These are phyloP conservation scores for Apogon talboti DNA, from an alignment of 2,797 vertebrate genomes.

Conservation along the genomic window DNA sequence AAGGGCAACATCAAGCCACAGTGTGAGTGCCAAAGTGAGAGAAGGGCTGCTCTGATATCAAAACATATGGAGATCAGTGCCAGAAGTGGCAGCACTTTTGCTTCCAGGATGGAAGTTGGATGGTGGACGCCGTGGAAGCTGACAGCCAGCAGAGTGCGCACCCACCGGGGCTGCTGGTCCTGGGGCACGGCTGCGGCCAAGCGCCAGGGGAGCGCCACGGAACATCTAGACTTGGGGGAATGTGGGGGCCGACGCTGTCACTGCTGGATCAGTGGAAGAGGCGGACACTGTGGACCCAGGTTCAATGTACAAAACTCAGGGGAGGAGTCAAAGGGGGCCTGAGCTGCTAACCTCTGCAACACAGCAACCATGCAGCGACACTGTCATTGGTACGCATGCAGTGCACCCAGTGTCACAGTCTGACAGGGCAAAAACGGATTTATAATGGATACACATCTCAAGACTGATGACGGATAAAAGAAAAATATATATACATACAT, in stretches of 20 bases:
- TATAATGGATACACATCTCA: no score
- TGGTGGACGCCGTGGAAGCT: constrained; percentile 46
- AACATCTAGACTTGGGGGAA: constrained; percentile 49
- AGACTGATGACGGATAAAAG: no score
- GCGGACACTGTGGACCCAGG: constrained; percentile 63
- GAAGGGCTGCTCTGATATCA: constrained; percentile 51
- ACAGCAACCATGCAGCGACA: constrained; percentile 13
- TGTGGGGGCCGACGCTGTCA: constrained; percentile 74
- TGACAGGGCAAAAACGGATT: no score
- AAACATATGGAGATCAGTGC: constrained; percentile 63
- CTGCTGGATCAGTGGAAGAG: constrained; percentile 79
- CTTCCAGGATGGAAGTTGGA: constrained; percentile 43
- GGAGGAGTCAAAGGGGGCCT: constrained; percentile 53
- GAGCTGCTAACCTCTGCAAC: constrained; percentile 52
- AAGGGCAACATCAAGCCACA: constrained; percentile 61
- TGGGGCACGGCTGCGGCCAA: constrained; percentile 68
- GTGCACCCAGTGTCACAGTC: background rate
- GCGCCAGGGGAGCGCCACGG: constrained; percentile 57
- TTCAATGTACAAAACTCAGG: constrained; percentile 66
- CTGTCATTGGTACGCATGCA: constrained; percentile 10
- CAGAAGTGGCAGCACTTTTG: constrained; percentile 60
- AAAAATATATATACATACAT: no score
- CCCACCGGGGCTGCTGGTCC: constrained; percentile 64
- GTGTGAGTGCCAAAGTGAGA: constrained; percentile 59
- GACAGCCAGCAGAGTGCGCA: constrained; percentile 63